Conservation (phyloP, 1,140 invertebrate species). For the Drosophila kepulauana region DNA sequence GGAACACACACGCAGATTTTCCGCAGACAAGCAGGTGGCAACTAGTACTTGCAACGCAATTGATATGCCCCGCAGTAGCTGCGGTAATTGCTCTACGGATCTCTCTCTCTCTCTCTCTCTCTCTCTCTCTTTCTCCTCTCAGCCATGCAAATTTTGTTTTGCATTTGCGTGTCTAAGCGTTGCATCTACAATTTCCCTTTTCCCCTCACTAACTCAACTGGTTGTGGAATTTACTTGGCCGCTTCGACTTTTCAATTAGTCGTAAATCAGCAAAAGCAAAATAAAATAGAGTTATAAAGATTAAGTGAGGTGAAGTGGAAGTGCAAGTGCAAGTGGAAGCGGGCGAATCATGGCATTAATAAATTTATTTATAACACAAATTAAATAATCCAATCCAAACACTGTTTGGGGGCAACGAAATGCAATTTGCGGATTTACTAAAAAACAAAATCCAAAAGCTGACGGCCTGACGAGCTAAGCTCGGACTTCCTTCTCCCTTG, state of each 20-base stretch:
- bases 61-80: slow-evolving; percentile 69
- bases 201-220: too few species aligned
- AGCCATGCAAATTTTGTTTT: slow-evolving; percentile 68
- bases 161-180: slow-evolving; percentile 48
- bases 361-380: slow-evolving; percentile 83
- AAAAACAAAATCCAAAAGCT: slow-evolving; percentile 20
- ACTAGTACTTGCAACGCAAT: slow-evolving; percentile 58
- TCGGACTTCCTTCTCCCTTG: not conserved
- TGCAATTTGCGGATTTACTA: slow-evolving; percentile 72
- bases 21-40: slow-evolving; percentile 79
- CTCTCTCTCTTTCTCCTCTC: not conserved
- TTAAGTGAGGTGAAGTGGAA: slow-evolving; percentile 1
- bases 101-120: not conserved
- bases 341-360: slow-evolving; percentile 71
- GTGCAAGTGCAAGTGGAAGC: not conserved
- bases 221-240: slow-evolving; percentile 43
- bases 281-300: not conserved
- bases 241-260: slow-evolving; percentile 69
- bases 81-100: slow-evolving; percentile 67
- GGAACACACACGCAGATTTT: slow-evolving; percentile 79
- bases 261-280: slow-evolving; percentile 36
- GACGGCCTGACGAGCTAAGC: not conserved
- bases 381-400: slow-evolving; percentile 74
- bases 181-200: too few species aligned
- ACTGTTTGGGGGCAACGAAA: slow-evolving; percentile 55